These are phyloP conservation scores for Myopa testacea DNA, from an alignment of 2,888 invertebrate genomes.

Conservation along the genomic window DNA sequence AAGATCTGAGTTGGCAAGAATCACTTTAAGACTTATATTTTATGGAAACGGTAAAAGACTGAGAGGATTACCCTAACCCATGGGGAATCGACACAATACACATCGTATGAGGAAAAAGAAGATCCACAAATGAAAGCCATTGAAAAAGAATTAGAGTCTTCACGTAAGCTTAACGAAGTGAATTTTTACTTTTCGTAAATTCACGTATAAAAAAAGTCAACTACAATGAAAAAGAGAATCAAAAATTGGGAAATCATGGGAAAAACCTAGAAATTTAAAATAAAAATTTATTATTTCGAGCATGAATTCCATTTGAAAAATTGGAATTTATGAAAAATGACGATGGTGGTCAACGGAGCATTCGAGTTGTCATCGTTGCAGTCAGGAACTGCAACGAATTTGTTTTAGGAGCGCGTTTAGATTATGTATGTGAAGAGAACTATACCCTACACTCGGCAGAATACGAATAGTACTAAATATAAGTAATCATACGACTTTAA, in stretches of 20 bases:
- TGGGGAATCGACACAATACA: too few relatives aligned
- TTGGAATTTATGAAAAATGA: constrained; percentile 64
- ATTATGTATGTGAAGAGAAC: not conserved
- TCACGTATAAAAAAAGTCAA: too few relatives aligned
- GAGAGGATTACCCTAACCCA: too few relatives aligned
- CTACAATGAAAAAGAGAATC: not conserved
- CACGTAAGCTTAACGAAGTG: too few relatives aligned
- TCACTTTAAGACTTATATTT: too few relatives aligned
- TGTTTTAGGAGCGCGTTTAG: not conserved
- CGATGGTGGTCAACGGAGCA: constrained; percentile 50
- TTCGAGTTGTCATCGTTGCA: constrained; percentile 56
- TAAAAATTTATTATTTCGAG: constrained; percentile 8
- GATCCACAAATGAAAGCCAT: too few relatives aligned
- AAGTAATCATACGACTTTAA: not conserved
- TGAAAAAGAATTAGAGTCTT: too few relatives aligned
- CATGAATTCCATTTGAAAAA: constrained; percentile 55
- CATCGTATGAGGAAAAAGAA: too few relatives aligned
- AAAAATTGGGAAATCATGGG: not conserved
- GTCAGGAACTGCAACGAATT: constrained; percentile 24
- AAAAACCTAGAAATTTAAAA: not conserved
- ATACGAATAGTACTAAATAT: not conserved
- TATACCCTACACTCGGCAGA: not conserved
- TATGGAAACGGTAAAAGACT: too few relatives aligned
- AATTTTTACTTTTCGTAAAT: too few relatives aligned
- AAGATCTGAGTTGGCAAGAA: too few relatives aligned